Base-by-base conservation (phyloP, 2,797 vertebrate genomes). In the Coendou prehensilis region DNA sequence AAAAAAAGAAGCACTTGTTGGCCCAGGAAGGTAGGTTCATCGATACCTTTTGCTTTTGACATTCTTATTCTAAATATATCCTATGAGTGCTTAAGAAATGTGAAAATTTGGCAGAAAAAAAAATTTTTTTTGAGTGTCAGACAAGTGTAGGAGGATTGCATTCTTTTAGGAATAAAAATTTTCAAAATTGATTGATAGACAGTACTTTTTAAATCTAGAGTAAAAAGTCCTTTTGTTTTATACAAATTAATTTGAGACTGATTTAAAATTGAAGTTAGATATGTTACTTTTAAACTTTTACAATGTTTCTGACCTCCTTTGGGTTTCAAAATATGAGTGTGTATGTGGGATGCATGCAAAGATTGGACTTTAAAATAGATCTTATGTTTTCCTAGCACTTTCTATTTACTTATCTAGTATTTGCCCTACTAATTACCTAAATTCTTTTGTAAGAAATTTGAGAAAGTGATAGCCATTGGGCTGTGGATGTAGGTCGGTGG, bases 401-500 rank as follows among this genome's bases (percentile, higher is more conserved):
- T 96, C 86, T 9, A 0, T 93, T 84, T 93, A 56, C 59, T 96
- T 87, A 87, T 59, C 56, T 78, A 33, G 78, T 67, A 30, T 89
- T 54, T 80, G 89, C 81, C 52, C 37, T 89, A 76, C 45, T 67
- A 75, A 76, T 95, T 96, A 67, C 84, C 57, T 33, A 52, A 41
- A 41, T 67, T 3, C 0, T 89, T 86, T 23, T 30, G 67, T 93
- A 82, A 94, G 78, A 90, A 86, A 92, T 92, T 13, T 91, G 94
- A 96, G 87, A 96, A 97, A 47, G 56, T 30, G 17, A 87, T 61
- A 89, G 41, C 59, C 79, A 63, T 73, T 50, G 82, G 30, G 28
- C 82, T 52, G 41, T 9, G 45, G 45, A 64, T 64, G 28, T 33
- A 20, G 45, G 41, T 47, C 81, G 13, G 26, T 47, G 18, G 9